A percentile compares a stretch with the other conserved stretches of the same genome.
Evolutionary conservation across 2,113 vertebrate species (phyloP).

Genomic region (Macroglossus sobrinus): DNA sequence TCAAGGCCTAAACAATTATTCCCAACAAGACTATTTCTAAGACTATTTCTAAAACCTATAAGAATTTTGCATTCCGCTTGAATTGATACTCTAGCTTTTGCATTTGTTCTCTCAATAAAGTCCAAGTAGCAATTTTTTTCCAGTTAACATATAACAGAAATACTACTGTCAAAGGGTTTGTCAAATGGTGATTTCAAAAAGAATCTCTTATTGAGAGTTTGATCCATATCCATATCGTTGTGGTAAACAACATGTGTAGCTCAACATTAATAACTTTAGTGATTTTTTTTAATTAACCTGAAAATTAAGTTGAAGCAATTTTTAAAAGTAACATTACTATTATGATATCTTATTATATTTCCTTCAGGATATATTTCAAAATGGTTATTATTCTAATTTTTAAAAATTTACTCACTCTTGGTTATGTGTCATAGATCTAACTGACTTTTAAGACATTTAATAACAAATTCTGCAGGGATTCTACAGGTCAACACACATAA

Average conservation of each 20-base stretch:
- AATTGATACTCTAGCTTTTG: neutral
- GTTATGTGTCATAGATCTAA: neutral
- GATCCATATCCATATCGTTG: neutral
- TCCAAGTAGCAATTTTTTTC: neutral
- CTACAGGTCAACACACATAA: neutral
- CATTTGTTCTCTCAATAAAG: neutral
- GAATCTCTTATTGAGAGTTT: neutral
- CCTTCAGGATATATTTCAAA: neutral
- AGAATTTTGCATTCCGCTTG: neutral
- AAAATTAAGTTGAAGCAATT: neutral
- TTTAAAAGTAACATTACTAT: neutral
- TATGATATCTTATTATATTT: neutral
- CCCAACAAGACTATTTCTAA: neutral
- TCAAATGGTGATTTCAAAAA: neutral
- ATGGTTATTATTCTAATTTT: neutral
- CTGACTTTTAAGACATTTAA: neutral
- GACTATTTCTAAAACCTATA: neutral
- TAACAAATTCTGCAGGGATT: neutral
- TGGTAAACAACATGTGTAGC: neutral
- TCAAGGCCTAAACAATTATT: conserved; percentile 24
- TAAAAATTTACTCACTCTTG: neutral
- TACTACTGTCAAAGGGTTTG: neutral
- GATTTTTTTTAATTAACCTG: neutral
- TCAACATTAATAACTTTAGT: neutral
- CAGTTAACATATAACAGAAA: neutral